Evolutionary conservation across 2,888 invertebrate species (phyloP).

Genomic region (Agonum fuliginosum): DNA sequence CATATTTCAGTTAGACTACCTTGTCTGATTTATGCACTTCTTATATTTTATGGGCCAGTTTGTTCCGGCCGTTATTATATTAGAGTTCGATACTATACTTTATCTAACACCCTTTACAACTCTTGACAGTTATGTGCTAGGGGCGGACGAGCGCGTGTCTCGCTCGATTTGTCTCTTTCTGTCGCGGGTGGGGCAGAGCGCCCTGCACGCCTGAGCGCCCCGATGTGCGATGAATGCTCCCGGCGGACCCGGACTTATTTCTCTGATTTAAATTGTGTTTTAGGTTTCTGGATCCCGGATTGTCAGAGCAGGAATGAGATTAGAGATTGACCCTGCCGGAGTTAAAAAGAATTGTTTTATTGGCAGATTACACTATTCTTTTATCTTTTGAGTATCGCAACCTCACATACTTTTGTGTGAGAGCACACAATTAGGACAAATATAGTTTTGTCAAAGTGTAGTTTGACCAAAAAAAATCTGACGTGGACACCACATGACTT

Average conservation of each 20-base stretch:
- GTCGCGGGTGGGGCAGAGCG: not conserved
- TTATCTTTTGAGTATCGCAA: no score
- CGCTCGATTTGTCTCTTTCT: conserved; percentile 41
- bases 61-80: conserved; percentile 81
- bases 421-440: no score
- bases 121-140: conserved; percentile 69
- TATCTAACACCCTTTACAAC: conserved; percentile 69
- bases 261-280: conserved; percentile 36
- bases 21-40: conserved; percentile 78
- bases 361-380: no score
- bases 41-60: conserved; percentile 81
- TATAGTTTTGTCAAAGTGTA: no score
- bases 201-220: not conserved
- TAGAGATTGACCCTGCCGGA: no score
- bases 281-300: not conserved
- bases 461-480: no score
- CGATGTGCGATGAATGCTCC: not conserved
- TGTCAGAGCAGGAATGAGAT: no score
- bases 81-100: conserved; percentile 76
- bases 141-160: conserved; percentile 61
- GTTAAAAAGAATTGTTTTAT: no score
- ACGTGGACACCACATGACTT: no score
- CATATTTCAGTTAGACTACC: conserved; percentile 51
- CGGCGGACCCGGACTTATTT: conserved; percentile 14
- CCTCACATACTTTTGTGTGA: no score